Percentiles rank a stretch among this genome's conserved stretches.
Evolutionary conservation across 2,797 vertebrate species (phyloP).

Genomic region (Scolopax rusticola): DNA sequence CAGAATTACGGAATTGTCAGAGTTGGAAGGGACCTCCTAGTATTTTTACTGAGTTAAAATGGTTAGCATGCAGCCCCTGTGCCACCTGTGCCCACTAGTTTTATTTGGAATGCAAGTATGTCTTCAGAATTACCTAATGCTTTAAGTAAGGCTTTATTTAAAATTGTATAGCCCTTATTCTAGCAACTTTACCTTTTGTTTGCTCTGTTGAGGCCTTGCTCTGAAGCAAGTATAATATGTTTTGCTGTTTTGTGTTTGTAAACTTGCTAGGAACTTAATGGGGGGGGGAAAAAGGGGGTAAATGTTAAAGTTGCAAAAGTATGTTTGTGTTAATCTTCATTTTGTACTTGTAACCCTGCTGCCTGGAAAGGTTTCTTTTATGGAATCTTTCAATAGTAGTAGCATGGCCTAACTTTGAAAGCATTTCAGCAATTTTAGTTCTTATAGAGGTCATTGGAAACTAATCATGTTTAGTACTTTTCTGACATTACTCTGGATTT

Average conservation of each 20-base stretch:
- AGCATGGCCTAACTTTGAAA: background rate
- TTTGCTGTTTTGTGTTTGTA: background rate
- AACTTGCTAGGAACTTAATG: background rate
- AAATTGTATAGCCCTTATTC: background rate
- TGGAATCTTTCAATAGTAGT: background rate
- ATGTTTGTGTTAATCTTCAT: background rate
- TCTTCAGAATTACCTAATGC: background rate
- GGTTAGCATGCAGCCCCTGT: background rate
- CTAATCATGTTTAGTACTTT: background rate
- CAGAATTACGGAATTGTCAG: no score
- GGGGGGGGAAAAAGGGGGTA: background rate
- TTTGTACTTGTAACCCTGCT: background rate
- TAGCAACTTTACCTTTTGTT: background rate
- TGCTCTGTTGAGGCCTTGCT: background rate
- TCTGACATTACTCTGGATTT: background rate
- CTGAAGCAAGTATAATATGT: background rate
- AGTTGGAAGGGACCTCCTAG: background rate
- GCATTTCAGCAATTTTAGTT: background rate
- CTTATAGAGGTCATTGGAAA: background rate
- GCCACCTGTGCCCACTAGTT: background rate
- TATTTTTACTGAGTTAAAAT: background rate
- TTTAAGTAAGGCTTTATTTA: background rate
- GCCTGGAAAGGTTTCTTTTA: background rate
- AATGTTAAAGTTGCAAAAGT: background rate
- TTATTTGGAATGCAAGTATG: background rate